Evolutionary conservation across 2,113 vertebrate species (phyloP).

Genomic region (Todiramphus saurophagus): DNA sequence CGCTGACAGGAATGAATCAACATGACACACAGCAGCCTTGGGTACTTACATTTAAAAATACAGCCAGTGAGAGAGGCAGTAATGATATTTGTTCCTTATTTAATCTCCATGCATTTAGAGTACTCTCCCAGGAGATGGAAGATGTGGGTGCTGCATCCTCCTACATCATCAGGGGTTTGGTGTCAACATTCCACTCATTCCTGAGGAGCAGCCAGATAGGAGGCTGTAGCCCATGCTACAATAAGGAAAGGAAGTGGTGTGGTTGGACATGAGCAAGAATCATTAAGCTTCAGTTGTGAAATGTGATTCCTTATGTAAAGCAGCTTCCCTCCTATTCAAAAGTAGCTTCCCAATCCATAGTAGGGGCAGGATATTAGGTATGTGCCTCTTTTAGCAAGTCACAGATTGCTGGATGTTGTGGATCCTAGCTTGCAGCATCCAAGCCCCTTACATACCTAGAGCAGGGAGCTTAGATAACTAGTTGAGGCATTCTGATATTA

Average conservation of each 20-base stretch:
- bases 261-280: background rate
- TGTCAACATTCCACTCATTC: conserved; percentile 17
- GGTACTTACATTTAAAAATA: conserved; percentile 32
- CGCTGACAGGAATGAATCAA: background rate
- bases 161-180: background rate
- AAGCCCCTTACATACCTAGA: background rate
- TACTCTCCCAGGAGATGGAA: background rate
- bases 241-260: background rate
- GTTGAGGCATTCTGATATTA: background rate
- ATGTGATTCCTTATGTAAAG: background rate
- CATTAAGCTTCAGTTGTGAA: conserved; percentile 14
- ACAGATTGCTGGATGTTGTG: background rate
- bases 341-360: background rate
- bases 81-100: conserved; percentile 30
- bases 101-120: background rate
- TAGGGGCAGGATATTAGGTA: background rate
- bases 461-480: background rate
- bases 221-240: background rate
- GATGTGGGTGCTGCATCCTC: background rate
- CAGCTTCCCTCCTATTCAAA: background rate
- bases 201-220: background rate
- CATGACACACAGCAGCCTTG: background rate
- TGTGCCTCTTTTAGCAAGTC: background rate
- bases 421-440: background rate
- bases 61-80: background rate